Base-by-base conservation (phyloP, 2,888 invertebrate genomes). In the Sinopyrophorus schimmeli region DNA sequence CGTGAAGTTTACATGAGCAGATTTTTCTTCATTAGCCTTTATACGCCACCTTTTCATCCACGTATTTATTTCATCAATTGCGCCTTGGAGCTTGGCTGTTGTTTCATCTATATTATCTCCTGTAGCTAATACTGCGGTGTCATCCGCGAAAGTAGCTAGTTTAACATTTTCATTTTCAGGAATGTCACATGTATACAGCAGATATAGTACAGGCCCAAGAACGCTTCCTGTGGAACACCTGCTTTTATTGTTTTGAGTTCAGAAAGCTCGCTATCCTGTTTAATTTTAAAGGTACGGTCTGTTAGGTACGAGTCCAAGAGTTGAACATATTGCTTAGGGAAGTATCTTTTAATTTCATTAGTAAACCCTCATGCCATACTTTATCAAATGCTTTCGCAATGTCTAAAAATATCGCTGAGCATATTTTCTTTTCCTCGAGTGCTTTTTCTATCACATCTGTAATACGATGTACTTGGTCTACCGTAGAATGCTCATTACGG, bases 381-480 rank as follows among this genome's bases (percentile, higher is more conserved):
- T 24, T 23, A 24, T 37, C 37, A 21, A 37, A 37, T 12, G 37
- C 34, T 18, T 34, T 34, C n/a, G 23, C 21, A 24, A 23, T 14
- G n/a, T 37, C 37, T 24, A 37, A 15, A 15, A 37, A 37, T 37
- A 37, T 37, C n/a, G 37, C 23, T 12, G 30, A 30, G 15, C 11
- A 30, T 11, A 14, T 14, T 23, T 24, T 12, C 10, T 37, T 37
- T 12, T 21, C 14, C 15, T 21, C 23, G 6, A 35, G 35, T 7
- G 35, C 10, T 21, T 35, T 18, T 35, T 35, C 14, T n/a, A 14
- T 23, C 23, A 37, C 3, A 11, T 37, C 24, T 27, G 18, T 27
- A 27, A 24, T 38, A 9, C 26, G 38, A 16, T 38, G 38, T 16
- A 38, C 27, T 38, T 27, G 27, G 17, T 38, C 15, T 27, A 26